phyloP scores from a whole-genome alignment of 2,797 vertebrate genomes.

The Enoplosus armatus region DNA sequence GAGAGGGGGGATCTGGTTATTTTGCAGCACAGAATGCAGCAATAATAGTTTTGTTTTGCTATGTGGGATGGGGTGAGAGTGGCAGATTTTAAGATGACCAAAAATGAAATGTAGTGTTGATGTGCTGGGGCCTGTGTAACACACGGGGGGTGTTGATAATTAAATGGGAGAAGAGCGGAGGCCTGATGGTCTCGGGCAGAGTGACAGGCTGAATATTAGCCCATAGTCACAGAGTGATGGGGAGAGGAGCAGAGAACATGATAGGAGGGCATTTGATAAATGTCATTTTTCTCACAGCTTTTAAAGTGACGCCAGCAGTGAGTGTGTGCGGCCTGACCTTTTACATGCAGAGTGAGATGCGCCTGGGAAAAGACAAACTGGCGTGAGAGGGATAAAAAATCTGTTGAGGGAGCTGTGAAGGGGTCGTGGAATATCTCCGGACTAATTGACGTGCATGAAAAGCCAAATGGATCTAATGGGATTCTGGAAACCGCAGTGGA shows the following conservation, averaged over 20 bases:
- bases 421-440: conserved; percentile 25
- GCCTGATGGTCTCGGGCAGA: conserved; percentile 53
- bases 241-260: conserved; percentile 41
- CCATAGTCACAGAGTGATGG: conserved; percentile 48
- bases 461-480: conserved; percentile 54
- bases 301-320: conserved; percentile 64
- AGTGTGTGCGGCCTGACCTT: conserved; percentile 73
- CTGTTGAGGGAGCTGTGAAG: conserved; percentile 26
- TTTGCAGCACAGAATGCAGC: conserved; percentile 54
- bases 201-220: conserved; percentile 66
- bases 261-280: conserved; percentile 71
- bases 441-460: conserved; percentile 53
- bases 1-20: conserved; percentile 45
- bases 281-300: conserved; percentile 68
- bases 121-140: conserved; percentile 32
- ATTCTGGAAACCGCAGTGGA: conserved; percentile 37
- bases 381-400: conserved; percentile 51
- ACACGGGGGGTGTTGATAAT: conserved; percentile 58
- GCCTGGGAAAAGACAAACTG: conserved; percentile 55
- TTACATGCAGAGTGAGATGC: conserved; percentile 54
- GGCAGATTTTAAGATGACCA: conserved; percentile 45
- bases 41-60: conserved; percentile 37
- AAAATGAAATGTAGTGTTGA: conserved; percentile 49
- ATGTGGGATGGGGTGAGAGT: conserved; percentile 13
- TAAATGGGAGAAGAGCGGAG: conserved; percentile 56